phyloP scores from a whole-genome alignment of 2,888 invertebrate genomes.

The Mesorhabditis belari region DNA sequence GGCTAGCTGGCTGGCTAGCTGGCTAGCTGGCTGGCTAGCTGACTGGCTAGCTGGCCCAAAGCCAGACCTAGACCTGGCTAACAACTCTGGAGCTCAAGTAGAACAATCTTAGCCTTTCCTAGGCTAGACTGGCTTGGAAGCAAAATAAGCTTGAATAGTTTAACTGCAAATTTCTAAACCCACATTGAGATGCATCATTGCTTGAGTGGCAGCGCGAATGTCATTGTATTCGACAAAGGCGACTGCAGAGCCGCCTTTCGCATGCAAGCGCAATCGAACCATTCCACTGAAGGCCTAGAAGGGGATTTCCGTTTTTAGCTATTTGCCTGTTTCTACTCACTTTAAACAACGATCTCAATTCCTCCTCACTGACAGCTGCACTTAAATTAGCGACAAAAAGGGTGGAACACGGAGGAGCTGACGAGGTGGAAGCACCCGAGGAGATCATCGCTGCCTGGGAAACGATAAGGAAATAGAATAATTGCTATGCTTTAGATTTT shows the following conservation, averaged over 20 bases:
- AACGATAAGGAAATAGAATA: not conserved
- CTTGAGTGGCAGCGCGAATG: slow-evolving; percentile 80
- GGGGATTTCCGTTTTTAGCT: not conserved
- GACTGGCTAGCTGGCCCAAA: no score
- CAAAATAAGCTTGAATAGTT: not conserved
- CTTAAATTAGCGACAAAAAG: slow-evolving; percentile 97
- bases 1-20: no score
- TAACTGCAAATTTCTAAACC: no score
- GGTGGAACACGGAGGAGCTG: slow-evolving; percentile 61
- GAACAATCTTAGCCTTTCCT: not conserved
- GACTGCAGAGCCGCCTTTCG: slow-evolving; percentile 77
- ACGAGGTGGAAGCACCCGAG: slow-evolving; percentile 81
- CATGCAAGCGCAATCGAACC: slow-evolving; percentile 84
- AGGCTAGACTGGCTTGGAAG: not conserved
- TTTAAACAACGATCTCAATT: slow-evolving; percentile 78
- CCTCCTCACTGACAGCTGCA: slow-evolving; percentile 93
- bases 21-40: no score
- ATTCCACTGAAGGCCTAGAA: slow-evolving; percentile 77
- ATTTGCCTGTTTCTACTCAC: not conserved
- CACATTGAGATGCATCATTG: slow-evolving; percentile 78
- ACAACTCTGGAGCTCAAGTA: not conserved
- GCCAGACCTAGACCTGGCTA: not conserved
- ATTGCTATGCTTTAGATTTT: slow-evolving; percentile 6
- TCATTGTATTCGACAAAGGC: slow-evolving; percentile 95
- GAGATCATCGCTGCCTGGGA: slow-evolving; percentile 56